Evolutionary conservation across 2,797 vertebrate species (phyloP).

Genomic region (Periparus ater): DNA sequence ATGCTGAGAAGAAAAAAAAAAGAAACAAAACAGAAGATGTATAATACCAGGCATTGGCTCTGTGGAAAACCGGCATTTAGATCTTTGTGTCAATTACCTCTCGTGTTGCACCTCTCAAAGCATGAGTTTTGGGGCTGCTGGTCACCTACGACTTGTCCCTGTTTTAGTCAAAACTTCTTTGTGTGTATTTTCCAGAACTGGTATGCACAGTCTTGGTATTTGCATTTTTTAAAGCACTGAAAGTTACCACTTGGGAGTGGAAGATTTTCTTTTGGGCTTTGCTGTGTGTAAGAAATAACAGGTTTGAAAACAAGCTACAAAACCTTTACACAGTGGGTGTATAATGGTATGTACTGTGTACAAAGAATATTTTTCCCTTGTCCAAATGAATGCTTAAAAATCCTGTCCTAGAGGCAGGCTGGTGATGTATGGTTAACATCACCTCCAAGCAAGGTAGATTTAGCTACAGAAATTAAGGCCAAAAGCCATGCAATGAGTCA

Average conservation of each 20-base stretch:
- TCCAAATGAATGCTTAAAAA: neutral
- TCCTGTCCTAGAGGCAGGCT: neutral
- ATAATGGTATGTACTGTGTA: neutral
- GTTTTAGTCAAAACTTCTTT: neutral
- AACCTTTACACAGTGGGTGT: neutral
- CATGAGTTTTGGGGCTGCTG: neutral
- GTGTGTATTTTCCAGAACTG: neutral
- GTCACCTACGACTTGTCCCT: neutral
- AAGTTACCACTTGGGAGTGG: neutral
- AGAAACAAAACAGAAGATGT: neutral
- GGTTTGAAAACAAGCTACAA: neutral
- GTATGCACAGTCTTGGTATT: neutral
- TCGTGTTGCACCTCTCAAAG: neutral
- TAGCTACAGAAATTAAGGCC: neutral
- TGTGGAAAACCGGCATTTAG: neutral
- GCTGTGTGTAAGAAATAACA: neutral
- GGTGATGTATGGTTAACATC: neutral
- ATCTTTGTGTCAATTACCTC: neutral
- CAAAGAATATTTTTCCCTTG: neutral
- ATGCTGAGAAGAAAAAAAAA: neutral
- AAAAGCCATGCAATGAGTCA: neutral
- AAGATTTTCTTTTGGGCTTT: slow-evolving; percentile 15
- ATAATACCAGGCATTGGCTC: neutral
- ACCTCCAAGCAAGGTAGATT: neutral
- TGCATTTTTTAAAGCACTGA: neutral